Conservation (phyloP, 2,797 vertebrate species). For the Bovichtus variegatus region DNA sequence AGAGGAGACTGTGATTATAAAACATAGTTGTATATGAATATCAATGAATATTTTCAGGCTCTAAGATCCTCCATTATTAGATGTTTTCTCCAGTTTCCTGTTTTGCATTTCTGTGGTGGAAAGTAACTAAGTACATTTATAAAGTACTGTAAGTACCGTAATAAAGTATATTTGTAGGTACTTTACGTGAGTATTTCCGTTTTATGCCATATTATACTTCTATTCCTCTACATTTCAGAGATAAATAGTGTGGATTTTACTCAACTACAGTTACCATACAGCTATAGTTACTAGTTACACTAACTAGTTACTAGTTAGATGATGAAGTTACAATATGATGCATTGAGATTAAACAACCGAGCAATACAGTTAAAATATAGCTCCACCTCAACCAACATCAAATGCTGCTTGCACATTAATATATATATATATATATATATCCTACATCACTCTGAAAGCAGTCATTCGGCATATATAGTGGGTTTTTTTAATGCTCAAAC, state of each 20-base stretch:
- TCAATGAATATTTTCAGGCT: constrained; percentile 19
- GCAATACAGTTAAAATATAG: neutral
- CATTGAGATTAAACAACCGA: neutral
- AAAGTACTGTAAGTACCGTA: neutral
- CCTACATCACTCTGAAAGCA: neutral
- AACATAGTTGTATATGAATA: constrained; percentile 13
- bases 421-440: too few relatives aligned
- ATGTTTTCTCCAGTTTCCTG: constrained; percentile 16
- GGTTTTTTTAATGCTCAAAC: neutral
- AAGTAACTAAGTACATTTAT: constrained; percentile 1
- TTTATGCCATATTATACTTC: neutral
- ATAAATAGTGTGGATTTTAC: neutral
- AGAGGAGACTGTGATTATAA: constrained; percentile 15
- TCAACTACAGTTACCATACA: neutral
- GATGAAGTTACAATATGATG: neutral
- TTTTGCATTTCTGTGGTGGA: constrained; percentile 1
- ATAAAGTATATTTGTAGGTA: neutral
- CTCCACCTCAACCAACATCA: neutral
- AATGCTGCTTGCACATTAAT: neutral
- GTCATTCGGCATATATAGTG: neutral
- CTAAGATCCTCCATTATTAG: neutral
- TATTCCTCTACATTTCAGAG: neutral
- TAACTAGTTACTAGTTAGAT: neutral
- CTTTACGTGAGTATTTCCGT: neutral
- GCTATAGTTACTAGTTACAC: neutral